Percentiles rank a stretch among this genome's conserved stretches.
Conservation (phyloP, 2,113 vertebrate genomes). For the Nannospalax galili region DNA sequence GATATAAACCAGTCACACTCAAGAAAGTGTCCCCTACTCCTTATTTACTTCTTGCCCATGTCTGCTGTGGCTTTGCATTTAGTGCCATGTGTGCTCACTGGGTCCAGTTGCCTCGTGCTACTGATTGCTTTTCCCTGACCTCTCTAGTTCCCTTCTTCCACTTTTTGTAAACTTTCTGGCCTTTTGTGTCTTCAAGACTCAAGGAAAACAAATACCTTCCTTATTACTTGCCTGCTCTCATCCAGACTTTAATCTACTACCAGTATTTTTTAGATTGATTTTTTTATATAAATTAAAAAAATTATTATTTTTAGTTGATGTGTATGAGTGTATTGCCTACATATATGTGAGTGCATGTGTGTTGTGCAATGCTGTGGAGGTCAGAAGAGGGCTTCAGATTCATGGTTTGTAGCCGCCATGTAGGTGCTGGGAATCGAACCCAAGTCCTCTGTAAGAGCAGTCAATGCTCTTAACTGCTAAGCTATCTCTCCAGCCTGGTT, state of each 20-base stretch:
- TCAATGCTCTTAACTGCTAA: too few species aligned
- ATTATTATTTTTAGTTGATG: too few species aligned
- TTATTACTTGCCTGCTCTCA: neutral
- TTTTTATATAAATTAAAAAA: too few species aligned
- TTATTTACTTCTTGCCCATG: neutral
- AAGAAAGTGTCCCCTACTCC: neutral
- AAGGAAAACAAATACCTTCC: neutral
- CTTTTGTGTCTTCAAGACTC: neutral
- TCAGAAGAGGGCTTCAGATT: too few species aligned
- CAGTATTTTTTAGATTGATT: neutral
- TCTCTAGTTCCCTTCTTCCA: neutral
- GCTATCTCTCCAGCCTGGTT: too few species aligned
- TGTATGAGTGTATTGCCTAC: too few species aligned
- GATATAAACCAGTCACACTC: neutral
- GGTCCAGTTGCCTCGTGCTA: neutral
- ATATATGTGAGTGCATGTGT: too few species aligned
- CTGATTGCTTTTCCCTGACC: neutral
- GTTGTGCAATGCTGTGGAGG: too few species aligned
- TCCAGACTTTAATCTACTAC: neutral
- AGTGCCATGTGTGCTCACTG: neutral
- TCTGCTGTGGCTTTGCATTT: neutral
- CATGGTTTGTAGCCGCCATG: too few species aligned
- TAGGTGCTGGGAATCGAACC: too few species aligned
- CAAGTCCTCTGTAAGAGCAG: too few species aligned
- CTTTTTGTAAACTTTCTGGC: neutral